Conservation (phyloP, 2,888 invertebrate species). For the Merodon equestris region DNA sequence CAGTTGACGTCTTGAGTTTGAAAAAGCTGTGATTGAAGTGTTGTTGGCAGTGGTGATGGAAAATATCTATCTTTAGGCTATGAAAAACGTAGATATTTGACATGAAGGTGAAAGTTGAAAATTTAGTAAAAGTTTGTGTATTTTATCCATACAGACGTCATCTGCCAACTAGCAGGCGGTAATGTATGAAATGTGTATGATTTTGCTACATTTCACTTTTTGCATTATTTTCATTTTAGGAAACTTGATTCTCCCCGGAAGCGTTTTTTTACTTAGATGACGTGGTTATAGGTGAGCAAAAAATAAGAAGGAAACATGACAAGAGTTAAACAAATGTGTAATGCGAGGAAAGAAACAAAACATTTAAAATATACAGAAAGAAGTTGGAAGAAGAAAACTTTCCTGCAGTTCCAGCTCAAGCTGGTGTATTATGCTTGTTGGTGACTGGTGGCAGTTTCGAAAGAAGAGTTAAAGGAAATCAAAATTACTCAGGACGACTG, state of each 20-base stretch:
- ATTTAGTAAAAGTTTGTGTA: conserved; percentile 52
- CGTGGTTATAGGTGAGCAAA: conserved; percentile 60
- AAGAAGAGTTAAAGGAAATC: conserved; percentile 42
- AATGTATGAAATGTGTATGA: conserved; percentile 37
- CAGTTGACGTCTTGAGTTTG: no score
- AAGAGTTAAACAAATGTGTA: conserved; percentile 52
- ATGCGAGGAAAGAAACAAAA: conserved; percentile 35
- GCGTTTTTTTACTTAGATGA: conserved; percentile 64
- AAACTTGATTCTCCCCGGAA: conserved; percentile 61
- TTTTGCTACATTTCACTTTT: conserved; percentile 23
- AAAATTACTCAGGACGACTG: conserved; percentile 59
- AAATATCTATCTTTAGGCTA: background rate
- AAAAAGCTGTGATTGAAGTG: no score
- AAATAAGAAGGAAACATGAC: conserved; percentile 50
- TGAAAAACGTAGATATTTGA: conserved; percentile 26
- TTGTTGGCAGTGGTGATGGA: conserved; percentile 12
- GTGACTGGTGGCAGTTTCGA: conserved; percentile 49
- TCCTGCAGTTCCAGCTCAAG: conserved; percentile 49
- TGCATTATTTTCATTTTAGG: conserved; percentile 44
- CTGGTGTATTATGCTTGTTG: conserved; percentile 49
- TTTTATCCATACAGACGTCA: conserved; percentile 34
- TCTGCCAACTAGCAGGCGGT: conserved; percentile 43
- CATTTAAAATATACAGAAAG: conserved; percentile 43
- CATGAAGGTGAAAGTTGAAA: conserved; percentile 19
- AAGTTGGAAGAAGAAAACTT: conserved; percentile 50